A percentile compares a stretch with the other conserved stretches of the same genome.
Conservation (phyloP, 2,113 vertebrate species). For the Ciconia maguari region DNA sequence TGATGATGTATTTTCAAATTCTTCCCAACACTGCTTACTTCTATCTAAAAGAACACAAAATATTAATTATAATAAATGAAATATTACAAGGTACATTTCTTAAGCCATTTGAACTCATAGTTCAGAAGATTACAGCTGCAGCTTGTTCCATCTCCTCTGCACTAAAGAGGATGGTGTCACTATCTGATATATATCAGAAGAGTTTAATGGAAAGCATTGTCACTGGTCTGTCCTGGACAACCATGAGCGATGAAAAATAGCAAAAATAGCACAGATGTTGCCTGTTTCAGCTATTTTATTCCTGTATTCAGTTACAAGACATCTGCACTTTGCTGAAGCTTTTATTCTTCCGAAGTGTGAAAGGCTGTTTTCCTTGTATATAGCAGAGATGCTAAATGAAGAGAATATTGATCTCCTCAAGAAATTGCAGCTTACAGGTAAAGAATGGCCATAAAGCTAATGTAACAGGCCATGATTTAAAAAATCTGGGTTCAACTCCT, state of each 20-base stretch:
- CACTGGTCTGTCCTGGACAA: neutral
- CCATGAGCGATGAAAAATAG: rapidly evolving
- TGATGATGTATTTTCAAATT: constrained; percentile 64
- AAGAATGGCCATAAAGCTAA: neutral
- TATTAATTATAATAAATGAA: neutral
- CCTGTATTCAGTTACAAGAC: neutral
- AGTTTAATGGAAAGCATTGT: neutral
- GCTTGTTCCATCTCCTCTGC: neutral
- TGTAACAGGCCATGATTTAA: neutral
- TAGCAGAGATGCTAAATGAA: neutral
- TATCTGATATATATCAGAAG: neutral
- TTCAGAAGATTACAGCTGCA: neutral
- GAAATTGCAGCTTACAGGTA: neutral
- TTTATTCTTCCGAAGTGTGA: neutral
- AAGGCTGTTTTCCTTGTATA: neutral
- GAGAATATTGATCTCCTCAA: neutral
- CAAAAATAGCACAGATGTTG: neutral
- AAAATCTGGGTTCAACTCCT: neutral
- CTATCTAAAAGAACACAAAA: constrained; percentile 66
- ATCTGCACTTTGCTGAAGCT: neutral
- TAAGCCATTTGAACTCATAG: neutral
- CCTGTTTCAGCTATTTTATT: neutral
- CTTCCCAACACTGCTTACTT: constrained; percentile 64
- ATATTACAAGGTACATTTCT: neutral
- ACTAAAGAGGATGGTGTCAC: neutral